phyloP scores from a whole-genome alignment of 2,797 vertebrate genomes.

The Poliocrania exsul region DNA sequence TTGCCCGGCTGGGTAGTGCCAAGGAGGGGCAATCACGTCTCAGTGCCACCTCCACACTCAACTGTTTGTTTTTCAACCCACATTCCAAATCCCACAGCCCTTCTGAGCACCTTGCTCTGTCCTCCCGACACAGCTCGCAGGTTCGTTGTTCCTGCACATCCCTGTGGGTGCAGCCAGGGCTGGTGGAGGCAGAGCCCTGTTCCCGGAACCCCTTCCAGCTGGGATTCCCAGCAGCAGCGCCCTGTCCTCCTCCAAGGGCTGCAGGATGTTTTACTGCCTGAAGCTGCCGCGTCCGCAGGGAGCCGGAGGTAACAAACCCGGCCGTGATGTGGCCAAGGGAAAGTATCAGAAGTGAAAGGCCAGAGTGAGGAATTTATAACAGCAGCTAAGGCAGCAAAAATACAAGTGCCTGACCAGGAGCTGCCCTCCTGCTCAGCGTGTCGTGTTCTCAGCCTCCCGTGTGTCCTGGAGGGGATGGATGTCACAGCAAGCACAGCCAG shows the following conservation, averaged over 20 bases:
- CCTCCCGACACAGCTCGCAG: background rate
- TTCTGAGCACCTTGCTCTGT: background rate
- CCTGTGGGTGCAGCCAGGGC: background rate
- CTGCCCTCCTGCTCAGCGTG: slow-evolving; percentile 10
- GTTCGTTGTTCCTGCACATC: background rate
- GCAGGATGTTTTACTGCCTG: slow-evolving; percentile 61
- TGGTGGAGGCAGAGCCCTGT: background rate
- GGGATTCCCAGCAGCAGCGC: slow-evolving; percentile 60
- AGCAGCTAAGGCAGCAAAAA: slow-evolving; percentile 70
- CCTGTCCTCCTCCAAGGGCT: slow-evolving; percentile 27
- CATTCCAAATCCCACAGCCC: background rate
- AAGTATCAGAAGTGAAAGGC: slow-evolving; percentile 61
- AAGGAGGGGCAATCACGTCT: background rate
- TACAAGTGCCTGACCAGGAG: slow-evolving; percentile 21
- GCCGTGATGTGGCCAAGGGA: slow-evolving; percentile 56
- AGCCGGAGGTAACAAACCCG: slow-evolving; percentile 67
- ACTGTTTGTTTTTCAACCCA: background rate
- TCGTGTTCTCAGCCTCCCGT: background rate
- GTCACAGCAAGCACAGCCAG: background rate
- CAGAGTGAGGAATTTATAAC: slow-evolving; percentile 65
- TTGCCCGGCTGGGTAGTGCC: background rate
- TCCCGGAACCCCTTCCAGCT: slow-evolving; percentile 47
- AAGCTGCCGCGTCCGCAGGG: slow-evolving; percentile 59
- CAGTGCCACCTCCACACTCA: background rate
- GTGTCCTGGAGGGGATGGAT: background rate